These are phyloP conservation scores for Maniola hyperantus DNA, from an alignment of 2,888 invertebrate genomes.

Conservation along the genomic window DNA sequence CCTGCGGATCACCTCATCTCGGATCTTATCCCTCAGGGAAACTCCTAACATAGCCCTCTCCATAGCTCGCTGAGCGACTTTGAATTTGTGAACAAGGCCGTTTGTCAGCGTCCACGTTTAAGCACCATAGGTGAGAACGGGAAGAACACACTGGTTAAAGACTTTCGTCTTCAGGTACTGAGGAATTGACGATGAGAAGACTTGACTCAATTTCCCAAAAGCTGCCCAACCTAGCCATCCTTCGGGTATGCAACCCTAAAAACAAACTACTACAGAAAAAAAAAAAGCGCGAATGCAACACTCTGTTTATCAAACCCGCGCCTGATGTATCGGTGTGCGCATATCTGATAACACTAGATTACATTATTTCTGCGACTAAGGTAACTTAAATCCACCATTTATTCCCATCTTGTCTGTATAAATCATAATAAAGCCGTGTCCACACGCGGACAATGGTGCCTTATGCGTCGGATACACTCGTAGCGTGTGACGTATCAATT, in stretches of 20 bases:
- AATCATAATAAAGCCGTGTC: constrained; percentile 47
- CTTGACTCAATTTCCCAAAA: no score
- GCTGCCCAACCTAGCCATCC: no score
- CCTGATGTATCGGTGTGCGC: constrained; percentile 21
- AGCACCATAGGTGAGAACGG: no score
- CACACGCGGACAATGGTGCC: constrained; percentile 47
- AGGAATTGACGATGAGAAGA: no score
- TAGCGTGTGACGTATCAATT: constrained; percentile 55
- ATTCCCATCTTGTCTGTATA: constrained; percentile 39
- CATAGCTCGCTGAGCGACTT: no score
- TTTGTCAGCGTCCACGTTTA: no score
- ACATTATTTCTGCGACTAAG: constrained; percentile 29
- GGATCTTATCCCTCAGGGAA: no score
- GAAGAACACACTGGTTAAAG: no score
- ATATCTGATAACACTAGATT: constrained; percentile 31
- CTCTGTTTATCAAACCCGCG: constrained; percentile 13
- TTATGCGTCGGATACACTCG: constrained; percentile 45
- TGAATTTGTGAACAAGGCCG: no score
- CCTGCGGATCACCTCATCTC: no score
- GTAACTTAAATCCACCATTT: constrained; percentile 42
- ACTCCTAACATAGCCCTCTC: no score
- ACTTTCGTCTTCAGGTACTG: no score
- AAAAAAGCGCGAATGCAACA: not conserved
- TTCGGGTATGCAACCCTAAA: not conserved
- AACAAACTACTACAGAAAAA: not conserved